Base-by-base conservation (phyloP, 2,797 vertebrate species). In the Podarcis lilfordi region DNA sequence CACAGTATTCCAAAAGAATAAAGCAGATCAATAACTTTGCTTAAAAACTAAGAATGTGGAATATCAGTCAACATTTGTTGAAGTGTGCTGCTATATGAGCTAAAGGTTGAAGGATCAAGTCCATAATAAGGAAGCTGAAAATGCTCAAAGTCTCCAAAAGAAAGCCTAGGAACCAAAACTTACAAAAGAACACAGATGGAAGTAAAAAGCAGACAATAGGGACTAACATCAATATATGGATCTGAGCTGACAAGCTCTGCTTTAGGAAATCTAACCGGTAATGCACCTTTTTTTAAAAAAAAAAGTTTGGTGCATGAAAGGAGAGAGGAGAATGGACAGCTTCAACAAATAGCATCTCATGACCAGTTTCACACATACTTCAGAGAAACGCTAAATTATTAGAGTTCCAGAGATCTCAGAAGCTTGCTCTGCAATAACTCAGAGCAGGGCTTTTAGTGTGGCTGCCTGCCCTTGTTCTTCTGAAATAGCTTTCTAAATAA, bases 1-100 rank as follows among this genome's bases (percentile, higher is more conserved):
- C 85, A 87, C 50, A 85, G 76, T 89, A 64, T 40, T 71, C 86
- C 2, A 21, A 87, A 88, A 8, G 5, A 90, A 25, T 40, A 72
- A 81, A 92, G 88, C 6, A 43, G 50, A 93, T 87, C 50, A 91
- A 92, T 88, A 93, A 74, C 69, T 86, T 77, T 32, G 50, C 10
- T 17, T 91, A 92, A 92, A 82, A 32, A 85, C 86, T 90, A 68
- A 89, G 89, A 88, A 94, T 88, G 66, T 68, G 5, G 43, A 72
- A 90, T 85, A 87, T 75, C 29, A 77, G 43, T 40, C 8, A 91
- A 83, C 61, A 77, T 88, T 89, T 86, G 32, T 19, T 88, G 29
- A n/a, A 66, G 89, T 66, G 68, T 9, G 21, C 13, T 68, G 85
- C 40, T 87, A 21, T 21, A 27, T 21, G 69, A 78, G 92, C 86